Percentiles rank a stretch among this genome's conserved stretches.
Evolutionary conservation across 2,888 invertebrate genomes (phyloP).

Genomic region (Aphelenchoides bicaudatus): DNA sequence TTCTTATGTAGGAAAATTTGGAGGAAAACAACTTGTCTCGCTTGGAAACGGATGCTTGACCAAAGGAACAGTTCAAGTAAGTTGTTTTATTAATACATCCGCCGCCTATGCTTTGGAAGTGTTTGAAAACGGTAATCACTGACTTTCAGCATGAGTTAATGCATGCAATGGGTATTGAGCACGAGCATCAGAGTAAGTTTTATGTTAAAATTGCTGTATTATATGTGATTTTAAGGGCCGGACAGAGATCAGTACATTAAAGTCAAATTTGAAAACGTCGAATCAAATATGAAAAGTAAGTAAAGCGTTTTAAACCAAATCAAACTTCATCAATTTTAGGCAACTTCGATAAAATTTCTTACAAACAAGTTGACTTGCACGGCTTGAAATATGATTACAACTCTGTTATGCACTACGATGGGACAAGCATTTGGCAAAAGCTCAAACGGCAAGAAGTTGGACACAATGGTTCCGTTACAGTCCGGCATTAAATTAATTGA

Average conservation of each 20-base stretch:
- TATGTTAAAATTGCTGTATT: not conserved
- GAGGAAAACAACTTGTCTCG: slow-evolving; percentile 30
- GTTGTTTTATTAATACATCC: no score
- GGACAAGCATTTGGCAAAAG: no score
- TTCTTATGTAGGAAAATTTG: slow-evolving; percentile 45
- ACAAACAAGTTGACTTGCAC: slow-evolving; percentile 8
- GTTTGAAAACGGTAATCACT: no score
- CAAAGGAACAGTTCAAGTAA: no score
- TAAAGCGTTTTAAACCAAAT: not conserved
- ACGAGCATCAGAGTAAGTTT: no score
- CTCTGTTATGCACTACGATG: slow-evolving; percentile 48
- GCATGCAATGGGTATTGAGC: slow-evolving; percentile 41
- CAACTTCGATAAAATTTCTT: not conserved
- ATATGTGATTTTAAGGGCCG: slow-evolving; percentile 28
- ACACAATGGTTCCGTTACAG: slow-evolving; percentile 4
- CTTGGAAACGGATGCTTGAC: slow-evolving; percentile 24
- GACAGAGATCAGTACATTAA: slow-evolving; percentile 41
- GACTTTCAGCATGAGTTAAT: slow-evolving; percentile 25
- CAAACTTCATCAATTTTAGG: not conserved
- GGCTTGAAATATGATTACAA: slow-evolving; percentile 11
- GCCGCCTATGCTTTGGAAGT: no score
- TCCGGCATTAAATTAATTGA: not conserved
- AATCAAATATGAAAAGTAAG: slow-evolving; percentile 26
- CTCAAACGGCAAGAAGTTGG: no score
- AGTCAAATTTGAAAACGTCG: slow-evolving; percentile 29